These are phyloP conservation scores for Morelia viridis DNA, from an alignment of 2,797 vertebrate species.

Conservation along the genomic window DNA sequence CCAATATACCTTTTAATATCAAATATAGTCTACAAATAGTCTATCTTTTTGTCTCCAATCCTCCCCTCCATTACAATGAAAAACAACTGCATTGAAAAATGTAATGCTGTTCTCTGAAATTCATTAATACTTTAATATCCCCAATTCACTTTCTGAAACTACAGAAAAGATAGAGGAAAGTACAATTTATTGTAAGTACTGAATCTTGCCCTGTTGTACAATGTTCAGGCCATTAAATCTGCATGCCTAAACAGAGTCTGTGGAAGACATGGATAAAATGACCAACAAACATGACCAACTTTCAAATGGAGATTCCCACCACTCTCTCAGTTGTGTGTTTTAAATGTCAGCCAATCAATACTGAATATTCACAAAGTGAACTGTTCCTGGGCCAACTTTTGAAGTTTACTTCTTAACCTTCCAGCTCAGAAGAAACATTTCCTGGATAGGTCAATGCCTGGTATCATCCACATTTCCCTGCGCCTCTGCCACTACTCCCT, in stretches of 20 bases:
- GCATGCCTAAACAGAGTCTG: neutral
- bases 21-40: neutral
- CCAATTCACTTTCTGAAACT: conserved; percentile 28
- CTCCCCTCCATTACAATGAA: neutral
- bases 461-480: neutral
- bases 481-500: neutral
- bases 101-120: conserved; percentile 30
- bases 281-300: neutral
- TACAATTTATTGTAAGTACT: neutral
- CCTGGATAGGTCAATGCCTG: neutral
- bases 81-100: neutral
- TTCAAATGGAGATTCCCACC: neutral
- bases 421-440: neutral
- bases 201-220: neutral
- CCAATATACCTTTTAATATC: neutral
- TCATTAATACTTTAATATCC: conserved; percentile 29
- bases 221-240: neutral
- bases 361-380: too few relatives aligned
- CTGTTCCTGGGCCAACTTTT: neutral
- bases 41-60: neutral
- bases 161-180: neutral
- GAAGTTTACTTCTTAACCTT: neutral
- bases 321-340: neutral
- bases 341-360: neutral
- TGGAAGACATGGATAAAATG: neutral